Percentiles rank a stretch among this genome's conserved stretches.
Conservation (phyloP, 2,888 invertebrate species). For the Panopea generosa region DNA sequence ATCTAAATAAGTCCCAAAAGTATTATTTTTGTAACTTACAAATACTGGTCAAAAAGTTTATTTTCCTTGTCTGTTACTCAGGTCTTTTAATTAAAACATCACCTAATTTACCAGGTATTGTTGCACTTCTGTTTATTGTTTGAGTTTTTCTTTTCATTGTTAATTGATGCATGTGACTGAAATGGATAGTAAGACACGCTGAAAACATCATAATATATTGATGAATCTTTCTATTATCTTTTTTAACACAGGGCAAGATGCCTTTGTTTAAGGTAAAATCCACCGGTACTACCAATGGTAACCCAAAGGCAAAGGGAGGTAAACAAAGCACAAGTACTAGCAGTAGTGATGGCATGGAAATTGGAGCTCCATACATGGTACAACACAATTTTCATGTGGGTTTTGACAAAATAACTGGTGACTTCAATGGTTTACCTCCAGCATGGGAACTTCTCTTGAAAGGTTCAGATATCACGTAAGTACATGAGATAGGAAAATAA, state of each 20-base stretch:
- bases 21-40: no score
- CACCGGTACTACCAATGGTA: neutral
- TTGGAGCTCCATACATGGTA: slow-evolving; percentile 94
- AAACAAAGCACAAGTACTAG: slow-evolving; percentile 5
- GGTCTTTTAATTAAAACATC: no score
- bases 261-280: slow-evolving; percentile 37
- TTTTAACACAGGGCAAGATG: slow-evolving; percentile 45
- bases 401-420: slow-evolving; percentile 92
- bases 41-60: no score
- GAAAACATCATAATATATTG: no score
- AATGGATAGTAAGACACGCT: no score
- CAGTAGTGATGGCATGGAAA: slow-evolving; percentile 85
- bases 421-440: slow-evolving; percentile 93
- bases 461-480: slow-evolving; percentile 91
- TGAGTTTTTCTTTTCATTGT: no score
- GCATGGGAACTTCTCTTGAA: slow-evolving; percentile 87
- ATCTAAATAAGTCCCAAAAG: no score
- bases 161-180: no score
- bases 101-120: no score
- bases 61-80: no score
- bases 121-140: no score
- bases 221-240: no score
- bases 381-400: slow-evolving; percentile 95
- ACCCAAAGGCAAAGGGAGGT: slow-evolving; percentile 18
- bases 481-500: slow-evolving; percentile 13